Evolutionary conservation across 2,797 vertebrate species (phyloP).

Genomic region (Spinibarbus caldwelli): DNA sequence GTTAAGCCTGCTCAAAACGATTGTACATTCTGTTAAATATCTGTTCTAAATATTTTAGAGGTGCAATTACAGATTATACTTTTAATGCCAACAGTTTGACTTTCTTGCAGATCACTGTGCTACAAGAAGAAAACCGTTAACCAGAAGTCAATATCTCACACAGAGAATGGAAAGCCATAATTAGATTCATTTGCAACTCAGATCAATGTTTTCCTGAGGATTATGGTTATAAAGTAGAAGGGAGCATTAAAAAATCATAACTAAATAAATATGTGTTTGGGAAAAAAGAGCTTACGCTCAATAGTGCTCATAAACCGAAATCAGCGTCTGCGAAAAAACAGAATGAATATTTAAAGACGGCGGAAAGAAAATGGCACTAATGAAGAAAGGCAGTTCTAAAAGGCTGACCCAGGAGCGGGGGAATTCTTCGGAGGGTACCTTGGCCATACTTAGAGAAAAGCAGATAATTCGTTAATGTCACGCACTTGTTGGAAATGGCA

Average conservation of each 20-base stretch:
- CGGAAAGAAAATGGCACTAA: conserved; percentile 75
- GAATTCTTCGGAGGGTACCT: conserved; percentile 85
- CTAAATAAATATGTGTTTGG: conserved; percentile 84
- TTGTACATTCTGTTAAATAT: conserved; percentile 7
- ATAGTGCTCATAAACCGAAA: conserved; percentile 81
- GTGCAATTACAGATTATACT: neutral
- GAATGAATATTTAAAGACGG: conserved; percentile 87
- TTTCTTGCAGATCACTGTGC: conserved; percentile 63
- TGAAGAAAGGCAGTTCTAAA: conserved; percentile 74
- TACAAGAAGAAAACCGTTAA: conserved; percentile 81
- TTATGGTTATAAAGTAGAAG: conserved; percentile 81
- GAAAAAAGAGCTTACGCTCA: conserved; percentile 70
- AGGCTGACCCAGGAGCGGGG: conserved; percentile 75
- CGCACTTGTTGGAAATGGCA: conserved; percentile 87
- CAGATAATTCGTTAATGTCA: conserved; percentile 88
- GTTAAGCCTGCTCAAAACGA: neutral
- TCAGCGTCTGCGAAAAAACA: conserved; percentile 65
- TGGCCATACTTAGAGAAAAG: conserved; percentile 86
- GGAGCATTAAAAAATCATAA: conserved; percentile 84
- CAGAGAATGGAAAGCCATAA: conserved; percentile 80
- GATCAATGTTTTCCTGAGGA: conserved; percentile 84
- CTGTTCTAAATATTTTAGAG: conserved; percentile 13
- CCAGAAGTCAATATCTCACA: conserved; percentile 83
- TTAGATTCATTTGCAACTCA: conserved; percentile 83
- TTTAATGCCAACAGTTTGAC: conserved; percentile 12